Base-by-base conservation (phyloP, 1,140 invertebrate species). In the Drosophila nasuta region DNA sequence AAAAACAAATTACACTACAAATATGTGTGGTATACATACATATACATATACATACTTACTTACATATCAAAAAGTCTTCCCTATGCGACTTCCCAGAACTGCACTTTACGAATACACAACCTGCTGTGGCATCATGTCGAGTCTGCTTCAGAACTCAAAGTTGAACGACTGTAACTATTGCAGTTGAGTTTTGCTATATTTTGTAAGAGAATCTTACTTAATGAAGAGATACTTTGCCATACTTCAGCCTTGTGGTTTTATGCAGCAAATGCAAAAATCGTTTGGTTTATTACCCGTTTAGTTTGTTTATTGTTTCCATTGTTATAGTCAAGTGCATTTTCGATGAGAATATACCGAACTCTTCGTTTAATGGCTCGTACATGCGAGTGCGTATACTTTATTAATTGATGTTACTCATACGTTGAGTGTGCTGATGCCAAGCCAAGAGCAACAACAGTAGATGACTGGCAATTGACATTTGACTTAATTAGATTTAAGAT, bases 381-480 rank as follows among this genome's bases (percentile, higher is more conserved):
- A 30, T n/a, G 30, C 15, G 13, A 20, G 48, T 78, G 77, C 80
- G 79, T 80, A 88, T 88, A 74, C 65, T 64, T 77, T 80, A 87
- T 82, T 87, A 71, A 87, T 79, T 81, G 49, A 58, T 59, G 76
- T 87, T 87, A 77, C 76, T 49, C 65, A 82, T 77, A 79, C 72
- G 76, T 67, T 65, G 33, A 49, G 43, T 60, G 58, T 4, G 17
- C 28, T 48, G 28, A 38, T 7, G 41, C n/a, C n/a, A n/a, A 43
- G 5, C 2, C 3, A 43, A 43, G 11, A 13, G 13, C 8, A 41
- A 11, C 38, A n/a, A 2, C 28, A 59, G 68, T 13, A 51, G 2
- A 62, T 75, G 66, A 75, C 70, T 67, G 35, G 25, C 56, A 81
- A 54, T 54, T 60, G 57, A 62, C 58, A 49, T 66, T 87, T 60